Base-by-base conservation (phyloP, 2,888 invertebrate genomes). In the Erpobdella octoculata region DNA sequence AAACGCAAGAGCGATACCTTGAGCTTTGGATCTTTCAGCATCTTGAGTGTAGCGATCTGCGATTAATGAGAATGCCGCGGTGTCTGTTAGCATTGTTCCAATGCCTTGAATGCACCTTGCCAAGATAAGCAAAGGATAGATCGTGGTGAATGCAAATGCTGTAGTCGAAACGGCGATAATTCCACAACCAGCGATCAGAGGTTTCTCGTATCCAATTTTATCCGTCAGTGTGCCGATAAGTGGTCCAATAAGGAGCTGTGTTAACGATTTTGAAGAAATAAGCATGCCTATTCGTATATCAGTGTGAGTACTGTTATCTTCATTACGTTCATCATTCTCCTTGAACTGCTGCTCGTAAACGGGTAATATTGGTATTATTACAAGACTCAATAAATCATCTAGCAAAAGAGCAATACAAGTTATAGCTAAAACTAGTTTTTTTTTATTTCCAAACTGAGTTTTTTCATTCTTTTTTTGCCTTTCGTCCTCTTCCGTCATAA, bases 151-250 rank as follows among this genome's bases (percentile, higher is more conserved):
- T 6, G 53, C 12, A 53, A 53, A 53, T 25, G 53, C 28, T 28
- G 15, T 53, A 53, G 53, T 53, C 6, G 53, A 53, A 53, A 28
- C 53, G 28, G 28, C 21, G 28, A 53, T 8, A 25, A n/a, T 18
- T 8, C 21, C 2, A 21, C 21, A 15, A n/a, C 53, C 53, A 53
- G 15, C 53, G n/a, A 53, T 6, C 53, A 53, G 21, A 25, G 53
- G 53, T 28, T 53, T 53, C 28, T 53, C 53, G 28, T 53, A 53
- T 53, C 53, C 53, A n/a, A 53, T 28, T 53, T 53, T 53, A 15
- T 53, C 53, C 15, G 53, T n/a, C 28, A 53, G 21, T 8, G 53
- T 53, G 28, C 53, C 53, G 21, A 15, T 28, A 8, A 53, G 21
- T 6, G 53, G 53, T 53, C 9, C 53, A 3, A 53, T 28, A 6